phyloP scores from a whole-genome alignment of 2,113 vertebrate genomes.

The Caretta caretta region DNA sequence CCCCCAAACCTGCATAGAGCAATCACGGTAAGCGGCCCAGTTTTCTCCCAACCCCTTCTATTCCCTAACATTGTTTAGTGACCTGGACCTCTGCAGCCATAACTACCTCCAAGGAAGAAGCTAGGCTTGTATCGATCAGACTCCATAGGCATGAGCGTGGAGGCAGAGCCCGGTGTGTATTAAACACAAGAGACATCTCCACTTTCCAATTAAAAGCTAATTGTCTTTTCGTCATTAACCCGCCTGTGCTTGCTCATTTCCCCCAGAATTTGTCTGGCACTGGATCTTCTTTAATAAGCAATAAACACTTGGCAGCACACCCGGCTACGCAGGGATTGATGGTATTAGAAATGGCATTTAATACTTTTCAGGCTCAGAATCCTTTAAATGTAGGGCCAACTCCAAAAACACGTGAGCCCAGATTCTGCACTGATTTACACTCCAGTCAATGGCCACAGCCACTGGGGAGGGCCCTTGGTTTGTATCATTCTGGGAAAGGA shows the following conservation, averaged over 20 bases:
- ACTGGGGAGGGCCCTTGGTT: neutral
- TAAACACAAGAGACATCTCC: neutral
- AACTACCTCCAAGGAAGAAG: neutral
- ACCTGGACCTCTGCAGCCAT: neutral
- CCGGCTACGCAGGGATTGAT: neutral
- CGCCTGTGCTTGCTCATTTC: neutral
- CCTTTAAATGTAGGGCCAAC: constrained; percentile 26
- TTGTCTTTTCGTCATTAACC: constrained; percentile 20
- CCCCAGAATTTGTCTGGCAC: constrained; percentile 25
- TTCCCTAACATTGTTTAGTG: neutral
- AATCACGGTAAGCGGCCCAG: neutral
- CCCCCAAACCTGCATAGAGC: neutral
- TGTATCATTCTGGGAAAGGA: fast-evolving
- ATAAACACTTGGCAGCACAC: neutral
- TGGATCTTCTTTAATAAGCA: neutral
- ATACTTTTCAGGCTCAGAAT: neutral
- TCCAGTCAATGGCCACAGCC: neutral
- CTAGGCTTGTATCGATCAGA: neutral
- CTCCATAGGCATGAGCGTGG: neutral
- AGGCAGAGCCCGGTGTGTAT: neutral
- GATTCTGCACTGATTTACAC: neutral
- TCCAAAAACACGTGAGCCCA: neutral
- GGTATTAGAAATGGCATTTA: constrained; percentile 9
- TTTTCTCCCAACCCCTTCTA: neutral
- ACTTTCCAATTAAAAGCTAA: constrained; percentile 45